Base-by-base conservation (phyloP, 2,888 invertebrate genomes). In the Lycocerus yunnanus region DNA sequence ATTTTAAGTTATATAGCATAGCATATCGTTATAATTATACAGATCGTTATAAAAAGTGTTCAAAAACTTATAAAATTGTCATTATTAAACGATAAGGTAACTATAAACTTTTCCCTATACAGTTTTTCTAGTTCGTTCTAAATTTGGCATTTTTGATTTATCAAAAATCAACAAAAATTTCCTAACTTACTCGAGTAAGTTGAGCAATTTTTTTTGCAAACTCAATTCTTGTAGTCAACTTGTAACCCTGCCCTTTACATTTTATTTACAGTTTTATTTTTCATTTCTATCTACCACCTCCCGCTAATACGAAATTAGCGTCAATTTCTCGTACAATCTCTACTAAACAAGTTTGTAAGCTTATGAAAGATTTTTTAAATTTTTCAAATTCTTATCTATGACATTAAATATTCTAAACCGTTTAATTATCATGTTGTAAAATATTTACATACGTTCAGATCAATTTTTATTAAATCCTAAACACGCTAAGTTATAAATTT, bases 1-100 rank as follows among this genome's bases (percentile, higher is more conserved):
- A 73, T 71, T 71, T 63, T 63, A 16, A 73, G 71, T 71, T 71
- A 69, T 66, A 76, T 27, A 15, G 16, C 27, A 16, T 58, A 43
- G 43, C 43, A 18, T 63, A 63, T 63, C 61, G 61, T 63, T 18
- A 63, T 20, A 63, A 63, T 18, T 18, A 63, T 63, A 63, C 61
- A 18, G 61, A 63, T 63, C 20, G 20, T 63, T 63, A 63, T 63
- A 63, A 63, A 63, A 63, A 18, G 16, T 18, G 43, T 43, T 43
- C 6, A 43, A 43, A 43, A 43, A 43, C 43, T 43, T 43, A 43
- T 43, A 43, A 43, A 43, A 43, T 43, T 43, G 43, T 43, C 43
- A 43, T 43, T 43, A 43, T 43, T 43, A 43, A 43, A 43, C 43
- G 43, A 43, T 43, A 43, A 43, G 43, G 43, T 43, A 43, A 43